Percentiles rank a stretch among this genome's conserved stretches.
phyloP scores from a whole-genome alignment of 2,888 invertebrate species.

The Tachina fera region DNA sequence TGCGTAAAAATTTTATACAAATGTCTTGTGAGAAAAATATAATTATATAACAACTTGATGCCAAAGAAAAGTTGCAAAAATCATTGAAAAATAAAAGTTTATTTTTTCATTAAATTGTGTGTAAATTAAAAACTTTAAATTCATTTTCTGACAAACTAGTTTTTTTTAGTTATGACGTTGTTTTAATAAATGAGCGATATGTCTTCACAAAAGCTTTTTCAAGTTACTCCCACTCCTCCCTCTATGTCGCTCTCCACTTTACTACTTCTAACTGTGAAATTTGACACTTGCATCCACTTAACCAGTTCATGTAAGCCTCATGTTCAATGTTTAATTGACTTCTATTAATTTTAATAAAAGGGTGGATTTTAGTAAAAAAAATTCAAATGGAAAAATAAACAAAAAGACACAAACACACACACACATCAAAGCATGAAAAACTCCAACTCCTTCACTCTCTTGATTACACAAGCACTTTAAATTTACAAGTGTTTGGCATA shows the following conservation, averaged over 20 bases:
- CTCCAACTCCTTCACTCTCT: conserved; percentile 12
- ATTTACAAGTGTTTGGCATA: conserved; percentile 21
- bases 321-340: conserved; percentile 66
- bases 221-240: not conserved
- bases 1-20: too few relatives aligned
- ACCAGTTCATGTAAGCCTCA: conserved; percentile 47
- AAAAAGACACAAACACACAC: conserved; percentile 11
- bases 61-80: too few relatives aligned
- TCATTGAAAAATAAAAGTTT: too few relatives aligned
- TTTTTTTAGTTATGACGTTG: not conserved
- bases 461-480: conserved; percentile 25
- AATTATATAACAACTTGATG: too few relatives aligned
- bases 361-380: conserved; percentile 46
- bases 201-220: not conserved
- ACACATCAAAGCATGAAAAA: not conserved
- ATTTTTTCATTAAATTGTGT: too few relatives aligned
- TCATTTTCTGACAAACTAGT: not conserved
- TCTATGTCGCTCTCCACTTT: conserved; percentile 7
- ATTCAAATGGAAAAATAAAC: conserved; percentile 43
- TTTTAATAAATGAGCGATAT: too few relatives aligned
- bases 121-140: too few relatives aligned
- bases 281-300: conserved; percentile 69
- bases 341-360: conserved; percentile 65
- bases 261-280: conserved; percentile 35
- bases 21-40: too few relatives aligned